phyloP scores from a whole-genome alignment of 2,113 vertebrate genomes.

The Piprites chloris region DNA sequence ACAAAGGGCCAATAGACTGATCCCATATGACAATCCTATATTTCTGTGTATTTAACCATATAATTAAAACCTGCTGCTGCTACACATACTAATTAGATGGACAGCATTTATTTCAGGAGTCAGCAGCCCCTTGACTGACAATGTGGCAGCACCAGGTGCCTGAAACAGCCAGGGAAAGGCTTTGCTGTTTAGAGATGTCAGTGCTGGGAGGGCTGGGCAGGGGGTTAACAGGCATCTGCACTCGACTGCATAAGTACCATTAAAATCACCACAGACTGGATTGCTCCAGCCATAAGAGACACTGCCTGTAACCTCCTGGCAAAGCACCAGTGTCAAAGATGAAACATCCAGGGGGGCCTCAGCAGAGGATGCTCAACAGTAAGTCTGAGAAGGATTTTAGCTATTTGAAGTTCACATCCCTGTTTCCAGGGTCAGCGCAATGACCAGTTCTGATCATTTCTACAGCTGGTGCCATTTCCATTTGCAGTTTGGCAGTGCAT shows the following conservation, averaged over 20 bases:
- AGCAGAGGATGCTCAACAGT: background rate
- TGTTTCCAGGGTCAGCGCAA: background rate
- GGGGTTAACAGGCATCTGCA: background rate
- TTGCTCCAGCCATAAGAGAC: background rate
- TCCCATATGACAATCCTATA: background rate
- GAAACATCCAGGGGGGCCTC: background rate
- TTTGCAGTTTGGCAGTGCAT: background rate
- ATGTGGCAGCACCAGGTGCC: background rate
- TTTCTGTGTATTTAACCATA: slow-evolving; percentile 53
- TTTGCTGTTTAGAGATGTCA: background rate
- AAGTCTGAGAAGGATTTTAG: background rate
- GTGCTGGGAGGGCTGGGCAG: background rate
- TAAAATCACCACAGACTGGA: background rate
- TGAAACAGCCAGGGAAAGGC: background rate
- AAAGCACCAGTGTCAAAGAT: background rate
- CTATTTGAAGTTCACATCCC: background rate
- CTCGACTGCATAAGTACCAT: background rate
- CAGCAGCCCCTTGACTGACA: background rate
- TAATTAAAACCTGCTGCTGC: slow-evolving; percentile 50
- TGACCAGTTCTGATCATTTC: background rate
- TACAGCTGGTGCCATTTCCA: background rate
- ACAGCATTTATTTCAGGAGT: background rate
- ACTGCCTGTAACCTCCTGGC: background rate
- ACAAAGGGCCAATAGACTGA: background rate
- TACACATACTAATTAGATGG: slow-evolving; percentile 18